Evolutionary conservation across 1,140 invertebrate genomes (phyloP).

Genomic region (Oedothorax gibbosus): DNA sequence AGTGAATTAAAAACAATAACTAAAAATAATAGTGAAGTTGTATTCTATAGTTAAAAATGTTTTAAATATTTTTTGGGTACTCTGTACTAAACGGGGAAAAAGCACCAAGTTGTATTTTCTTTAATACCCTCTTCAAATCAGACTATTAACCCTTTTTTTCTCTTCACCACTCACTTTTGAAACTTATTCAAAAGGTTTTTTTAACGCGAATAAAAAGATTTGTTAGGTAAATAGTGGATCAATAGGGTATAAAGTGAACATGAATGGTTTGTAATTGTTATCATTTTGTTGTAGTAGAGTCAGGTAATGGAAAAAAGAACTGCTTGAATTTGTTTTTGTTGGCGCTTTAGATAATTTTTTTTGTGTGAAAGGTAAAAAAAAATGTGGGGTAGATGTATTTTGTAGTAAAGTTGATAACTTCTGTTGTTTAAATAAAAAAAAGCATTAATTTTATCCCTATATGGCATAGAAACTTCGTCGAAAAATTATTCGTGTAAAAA

Average conservation of each 20-base stretch:
- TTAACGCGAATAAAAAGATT: constrained; percentile 28
- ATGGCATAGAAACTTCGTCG: too few relatives aligned
- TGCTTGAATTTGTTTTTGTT: neutral
- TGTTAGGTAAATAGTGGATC: constrained; percentile 54
- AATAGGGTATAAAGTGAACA: constrained; percentile 46
- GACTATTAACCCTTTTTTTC: too few relatives aligned
- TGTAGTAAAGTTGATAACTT: neutral
- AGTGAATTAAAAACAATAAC: too few relatives aligned
- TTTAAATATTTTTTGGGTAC: too few relatives aligned
- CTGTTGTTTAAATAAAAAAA: neutral
- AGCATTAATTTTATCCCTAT: neutral
- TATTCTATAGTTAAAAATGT: too few relatives aligned
- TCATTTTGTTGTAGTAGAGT: neutral
- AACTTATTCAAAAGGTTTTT: neutral
- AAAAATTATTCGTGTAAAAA: too few relatives aligned
- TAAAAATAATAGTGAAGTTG: too few relatives aligned
- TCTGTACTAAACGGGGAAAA: too few relatives aligned
- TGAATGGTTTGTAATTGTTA: neutral
- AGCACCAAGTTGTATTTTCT: too few relatives aligned
- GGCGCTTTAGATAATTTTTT: neutral
- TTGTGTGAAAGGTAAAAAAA: neutral
- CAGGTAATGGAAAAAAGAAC: neutral
- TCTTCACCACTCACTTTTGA: too few relatives aligned
- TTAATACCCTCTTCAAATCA: too few relatives aligned
- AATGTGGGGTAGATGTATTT: neutral